Evolutionary conservation across 2,888 invertebrate genomes (phyloP).

Genomic region (Adelognathus sp.): DNA sequence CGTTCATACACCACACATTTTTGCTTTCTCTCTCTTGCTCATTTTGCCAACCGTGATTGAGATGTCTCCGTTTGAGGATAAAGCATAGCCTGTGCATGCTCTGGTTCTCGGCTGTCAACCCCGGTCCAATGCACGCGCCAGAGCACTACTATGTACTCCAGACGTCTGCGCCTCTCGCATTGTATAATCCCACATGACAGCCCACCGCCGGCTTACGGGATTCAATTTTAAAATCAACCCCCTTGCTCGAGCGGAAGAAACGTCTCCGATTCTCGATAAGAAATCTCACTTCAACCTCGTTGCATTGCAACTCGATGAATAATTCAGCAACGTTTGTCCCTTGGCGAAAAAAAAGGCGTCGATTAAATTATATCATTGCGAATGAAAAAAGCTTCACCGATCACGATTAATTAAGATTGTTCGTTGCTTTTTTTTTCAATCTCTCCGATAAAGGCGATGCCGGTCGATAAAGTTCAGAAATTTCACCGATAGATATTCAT

Average conservation of each 20-base stretch:
- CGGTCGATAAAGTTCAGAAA: background rate
- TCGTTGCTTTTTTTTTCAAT: background rate
- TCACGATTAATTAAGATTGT: background rate
- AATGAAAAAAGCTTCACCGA: background rate
- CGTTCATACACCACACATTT: background rate
- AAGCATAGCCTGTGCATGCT: background rate
- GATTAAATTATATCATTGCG: background rate
- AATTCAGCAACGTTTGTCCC: background rate
- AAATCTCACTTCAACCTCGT: background rate
- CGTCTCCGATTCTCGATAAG: background rate
- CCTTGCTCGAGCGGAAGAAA: slow-evolving; percentile 35
- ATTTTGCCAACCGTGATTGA: slow-evolving; percentile 38
- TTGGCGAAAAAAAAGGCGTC: background rate
- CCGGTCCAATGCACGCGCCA: slow-evolving; percentile 45
- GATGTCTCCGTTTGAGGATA: slow-evolving; percentile 27
- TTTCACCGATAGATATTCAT: background rate
- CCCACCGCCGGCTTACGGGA: slow-evolving; percentile 25
- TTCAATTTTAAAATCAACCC: slow-evolving; percentile 49
- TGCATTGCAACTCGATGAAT: background rate
- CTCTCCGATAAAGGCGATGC: slow-evolving; percentile 22
- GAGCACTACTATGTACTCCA: slow-evolving; percentile 58
- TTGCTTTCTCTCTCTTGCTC: slow-evolving; percentile 23
- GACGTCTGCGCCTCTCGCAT: slow-evolving; percentile 55
- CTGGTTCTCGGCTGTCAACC: slow-evolving; percentile 47
- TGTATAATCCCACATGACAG: slow-evolving; percentile 45